Conservation (phyloP, 2,113 vertebrate species). For the Fukomys damarensis region DNA sequence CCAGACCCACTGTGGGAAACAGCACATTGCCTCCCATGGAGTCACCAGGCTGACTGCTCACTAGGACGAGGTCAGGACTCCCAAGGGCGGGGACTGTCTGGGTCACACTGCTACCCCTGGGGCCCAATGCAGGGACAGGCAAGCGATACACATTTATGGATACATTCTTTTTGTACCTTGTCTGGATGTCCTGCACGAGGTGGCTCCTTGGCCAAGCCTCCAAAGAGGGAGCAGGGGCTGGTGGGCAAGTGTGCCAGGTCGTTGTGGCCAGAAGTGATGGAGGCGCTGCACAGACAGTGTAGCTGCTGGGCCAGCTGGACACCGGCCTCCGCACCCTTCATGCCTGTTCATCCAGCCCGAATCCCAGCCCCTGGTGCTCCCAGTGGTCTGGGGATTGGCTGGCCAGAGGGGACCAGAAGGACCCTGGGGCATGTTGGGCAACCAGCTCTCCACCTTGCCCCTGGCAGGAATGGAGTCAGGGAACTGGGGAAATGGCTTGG, state of each 20-base stretch:
- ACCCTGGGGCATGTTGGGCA: conserved; percentile 51
- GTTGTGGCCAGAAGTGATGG: neutral
- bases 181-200: neutral
- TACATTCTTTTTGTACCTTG: neutral
- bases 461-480: conserved; percentile 40
- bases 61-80: neutral
- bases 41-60: neutral
- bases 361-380: neutral
- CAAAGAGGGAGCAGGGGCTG: neutral
- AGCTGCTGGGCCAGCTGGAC: neutral
- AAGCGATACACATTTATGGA: neutral
- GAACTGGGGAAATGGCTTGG: conserved; percentile 73
- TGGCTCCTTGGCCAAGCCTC: conserved; percentile 18
- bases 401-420: conserved; percentile 34
- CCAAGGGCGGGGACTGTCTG: neutral
- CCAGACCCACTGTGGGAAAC: neutral
- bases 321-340: neutral
- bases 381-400: neutral
- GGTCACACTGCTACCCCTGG: neutral
- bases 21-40: neutral
- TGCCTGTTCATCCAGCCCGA: neutral
- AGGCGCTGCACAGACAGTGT: neutral
- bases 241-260: neutral
- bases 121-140: neutral
- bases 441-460: conserved; percentile 44